Conservation (phyloP, 2,888 invertebrate species). For the Orchesella flavescens region DNA sequence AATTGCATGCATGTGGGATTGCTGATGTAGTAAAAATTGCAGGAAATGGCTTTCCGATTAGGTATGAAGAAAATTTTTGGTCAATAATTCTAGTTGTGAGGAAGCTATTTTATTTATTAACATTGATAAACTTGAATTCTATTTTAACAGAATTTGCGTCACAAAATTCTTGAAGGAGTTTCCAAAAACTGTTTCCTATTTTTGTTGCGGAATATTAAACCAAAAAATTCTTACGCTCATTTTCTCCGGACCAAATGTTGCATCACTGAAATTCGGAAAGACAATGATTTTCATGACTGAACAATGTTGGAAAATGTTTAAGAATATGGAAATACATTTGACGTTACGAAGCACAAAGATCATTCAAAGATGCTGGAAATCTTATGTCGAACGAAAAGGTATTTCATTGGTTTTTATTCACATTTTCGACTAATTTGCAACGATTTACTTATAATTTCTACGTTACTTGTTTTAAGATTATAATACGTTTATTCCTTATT, state of each 20-base stretch:
- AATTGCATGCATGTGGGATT: constrained; percentile 67
- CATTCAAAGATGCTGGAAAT: constrained; percentile 63
- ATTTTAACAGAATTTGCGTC: constrained; percentile 9
- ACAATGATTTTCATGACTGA: constrained; percentile 65
- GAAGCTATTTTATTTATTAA: too few species aligned
- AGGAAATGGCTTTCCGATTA: constrained; percentile 69
- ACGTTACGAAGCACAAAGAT: constrained; percentile 14
- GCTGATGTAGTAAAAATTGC: constrained; percentile 69
- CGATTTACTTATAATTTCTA: too few species aligned
- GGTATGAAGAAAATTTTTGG: constrained; percentile 36
- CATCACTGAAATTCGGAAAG: constrained; percentile 61
- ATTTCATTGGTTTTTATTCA: background rate
- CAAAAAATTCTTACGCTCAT: background rate
- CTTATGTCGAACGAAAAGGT: constrained; percentile 36
- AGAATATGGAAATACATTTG: constrained; percentile 44
- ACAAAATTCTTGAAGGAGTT: constrained; percentile 15
- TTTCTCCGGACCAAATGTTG: background rate
- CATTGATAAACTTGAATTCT: too few species aligned
- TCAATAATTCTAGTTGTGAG: background rate
- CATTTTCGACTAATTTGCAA: too few species aligned
- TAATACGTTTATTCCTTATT: too few species aligned
- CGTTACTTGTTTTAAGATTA: too few species aligned
- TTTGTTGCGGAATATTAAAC: constrained; percentile 38
- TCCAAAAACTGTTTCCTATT: constrained; percentile 34
- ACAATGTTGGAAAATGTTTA: constrained; percentile 58